Evolutionary conservation across 2,888 invertebrate genomes (phyloP).

Genomic region (Lutraria lutraria): DNA sequence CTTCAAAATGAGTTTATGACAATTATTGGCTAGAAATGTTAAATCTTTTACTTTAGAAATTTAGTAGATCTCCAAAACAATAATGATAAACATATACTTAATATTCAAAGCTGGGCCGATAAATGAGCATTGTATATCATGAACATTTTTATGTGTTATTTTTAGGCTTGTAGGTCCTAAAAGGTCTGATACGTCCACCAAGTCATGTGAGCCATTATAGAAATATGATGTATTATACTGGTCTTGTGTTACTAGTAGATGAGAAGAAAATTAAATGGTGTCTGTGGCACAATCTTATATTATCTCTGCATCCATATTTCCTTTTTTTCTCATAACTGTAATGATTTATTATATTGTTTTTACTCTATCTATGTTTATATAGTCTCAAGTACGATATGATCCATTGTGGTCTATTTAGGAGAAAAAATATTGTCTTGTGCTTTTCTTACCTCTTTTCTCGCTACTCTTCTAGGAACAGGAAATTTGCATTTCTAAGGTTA

Average conservation of each 20-base stretch:
- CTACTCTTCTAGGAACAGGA: background rate
- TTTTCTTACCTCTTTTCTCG: background rate
- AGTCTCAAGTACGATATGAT: background rate
- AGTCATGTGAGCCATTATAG: background rate
- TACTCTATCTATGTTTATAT: constrained; percentile 8
- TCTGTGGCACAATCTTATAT: background rate
- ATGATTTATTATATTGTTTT: constrained; percentile 15
- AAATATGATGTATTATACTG: background rate
- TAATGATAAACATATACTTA: background rate
- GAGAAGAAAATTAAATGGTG: constrained; percentile 16
- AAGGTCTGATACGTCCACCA: background rate
- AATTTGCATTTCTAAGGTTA: background rate
- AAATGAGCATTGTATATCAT: background rate
- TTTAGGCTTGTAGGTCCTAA: background rate
- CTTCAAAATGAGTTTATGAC: background rate
- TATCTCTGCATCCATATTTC: background rate
- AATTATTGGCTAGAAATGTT: background rate
- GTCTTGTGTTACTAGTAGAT: constrained; percentile 10
- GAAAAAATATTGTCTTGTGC: background rate
- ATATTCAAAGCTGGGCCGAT: background rate
- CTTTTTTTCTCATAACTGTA: constrained; percentile 3
- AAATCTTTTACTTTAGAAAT: background rate
- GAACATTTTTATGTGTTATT: background rate
- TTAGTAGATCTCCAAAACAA: background rate
- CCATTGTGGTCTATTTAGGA: background rate